Percentiles rank a stretch among this genome's conserved stretches.
These are phyloP conservation scores for Drosophila navojoa DNA, from an alignment of 1,140 invertebrate genomes.

Conservation along the genomic window DNA sequence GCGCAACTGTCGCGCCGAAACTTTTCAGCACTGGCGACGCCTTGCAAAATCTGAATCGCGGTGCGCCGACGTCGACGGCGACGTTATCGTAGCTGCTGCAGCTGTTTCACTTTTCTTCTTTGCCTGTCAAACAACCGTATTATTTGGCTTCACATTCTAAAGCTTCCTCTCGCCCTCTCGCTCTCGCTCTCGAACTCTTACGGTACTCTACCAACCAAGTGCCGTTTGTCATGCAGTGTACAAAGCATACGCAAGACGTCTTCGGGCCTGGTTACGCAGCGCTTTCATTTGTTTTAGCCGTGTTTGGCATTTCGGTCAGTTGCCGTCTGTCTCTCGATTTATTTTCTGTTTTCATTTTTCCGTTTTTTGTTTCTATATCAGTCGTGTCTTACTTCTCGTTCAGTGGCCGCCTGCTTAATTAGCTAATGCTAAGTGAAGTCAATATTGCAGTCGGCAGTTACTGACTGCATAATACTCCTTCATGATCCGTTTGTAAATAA, in stretches of 20 bases:
- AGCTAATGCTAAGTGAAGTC: conserved; percentile 61
- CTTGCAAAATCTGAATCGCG: conserved; percentile 54
- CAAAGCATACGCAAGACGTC: conserved; percentile 40
- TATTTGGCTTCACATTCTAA: conserved; percentile 27
- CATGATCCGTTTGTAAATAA: no score
- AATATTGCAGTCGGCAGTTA: not conserved
- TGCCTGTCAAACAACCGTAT: conserved; percentile 32
- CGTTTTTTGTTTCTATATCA: conserved; percentile 33
- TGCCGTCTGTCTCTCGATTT: conserved; percentile 2
- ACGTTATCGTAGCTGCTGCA: conserved; percentile 15
- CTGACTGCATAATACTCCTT: no score
- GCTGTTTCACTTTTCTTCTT: conserved; percentile 66
- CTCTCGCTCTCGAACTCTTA: conserved; percentile 16
- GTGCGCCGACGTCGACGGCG: not conserved
- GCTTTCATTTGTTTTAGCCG: conserved; percentile 64
- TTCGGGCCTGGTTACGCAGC: conserved; percentile 63
- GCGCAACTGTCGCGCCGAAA: conserved; percentile 40
- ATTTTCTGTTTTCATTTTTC: conserved; percentile 28
- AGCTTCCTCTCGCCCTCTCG: conserved; percentile 17
- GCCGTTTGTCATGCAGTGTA: conserved; percentile 35
- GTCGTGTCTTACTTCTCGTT: conserved; percentile 34
- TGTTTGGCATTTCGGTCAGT: conserved; percentile 35
- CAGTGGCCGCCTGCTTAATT: conserved; percentile 68
- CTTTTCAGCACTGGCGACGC: conserved; percentile 28
- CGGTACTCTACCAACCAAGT: not conserved